These are phyloP conservation scores for Apamea anceps DNA, from an alignment of 2,888 invertebrate genomes.

Conservation along the genomic window DNA sequence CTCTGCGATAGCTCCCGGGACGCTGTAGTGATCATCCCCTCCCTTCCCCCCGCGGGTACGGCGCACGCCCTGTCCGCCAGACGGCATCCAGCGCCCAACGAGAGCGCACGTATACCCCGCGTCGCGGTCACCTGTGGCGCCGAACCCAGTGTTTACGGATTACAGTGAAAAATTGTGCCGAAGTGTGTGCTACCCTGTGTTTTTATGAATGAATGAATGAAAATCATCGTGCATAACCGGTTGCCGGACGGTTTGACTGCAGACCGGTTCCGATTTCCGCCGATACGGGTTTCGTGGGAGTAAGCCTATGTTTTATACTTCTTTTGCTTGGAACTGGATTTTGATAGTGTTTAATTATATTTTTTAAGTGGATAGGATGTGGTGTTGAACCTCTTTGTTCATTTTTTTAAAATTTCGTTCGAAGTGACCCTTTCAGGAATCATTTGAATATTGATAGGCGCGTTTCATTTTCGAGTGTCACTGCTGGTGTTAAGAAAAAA, in stretches of 20 bases:
- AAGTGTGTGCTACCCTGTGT: constrained; percentile 69
- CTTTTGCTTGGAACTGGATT: constrained; percentile 69
- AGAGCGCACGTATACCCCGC: constrained; percentile 70
- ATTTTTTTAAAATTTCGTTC: neutral
- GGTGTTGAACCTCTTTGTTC: constrained; percentile 28
- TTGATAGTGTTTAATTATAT: constrained; percentile 65
- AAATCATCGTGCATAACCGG: constrained; percentile 70
- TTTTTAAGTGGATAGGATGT: constrained; percentile 58
- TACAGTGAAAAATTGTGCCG: constrained; percentile 79
- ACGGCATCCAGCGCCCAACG: constrained; percentile 76
- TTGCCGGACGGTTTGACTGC: constrained; percentile 76
- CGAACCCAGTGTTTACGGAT: constrained; percentile 76
- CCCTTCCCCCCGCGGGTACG: constrained; percentile 69
- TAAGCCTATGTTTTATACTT: constrained; percentile 69
- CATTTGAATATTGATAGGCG: constrained; percentile 25
- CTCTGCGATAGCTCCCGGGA: constrained; percentile 79
- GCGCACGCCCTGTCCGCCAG: constrained; percentile 75
- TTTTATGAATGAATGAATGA: constrained; percentile 78
- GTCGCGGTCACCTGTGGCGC: constrained; percentile 80
- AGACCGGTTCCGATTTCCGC: constrained; percentile 81
- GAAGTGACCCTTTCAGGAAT: neutral
- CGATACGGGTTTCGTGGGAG: constrained; percentile 80
- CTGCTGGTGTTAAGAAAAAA: neutral
- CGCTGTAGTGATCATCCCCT: constrained; percentile 81
- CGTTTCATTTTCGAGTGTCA: constrained; percentile 31